Base-by-base conservation (phyloP, 2,888 invertebrate genomes). In the Lithosia quadra region DNA sequence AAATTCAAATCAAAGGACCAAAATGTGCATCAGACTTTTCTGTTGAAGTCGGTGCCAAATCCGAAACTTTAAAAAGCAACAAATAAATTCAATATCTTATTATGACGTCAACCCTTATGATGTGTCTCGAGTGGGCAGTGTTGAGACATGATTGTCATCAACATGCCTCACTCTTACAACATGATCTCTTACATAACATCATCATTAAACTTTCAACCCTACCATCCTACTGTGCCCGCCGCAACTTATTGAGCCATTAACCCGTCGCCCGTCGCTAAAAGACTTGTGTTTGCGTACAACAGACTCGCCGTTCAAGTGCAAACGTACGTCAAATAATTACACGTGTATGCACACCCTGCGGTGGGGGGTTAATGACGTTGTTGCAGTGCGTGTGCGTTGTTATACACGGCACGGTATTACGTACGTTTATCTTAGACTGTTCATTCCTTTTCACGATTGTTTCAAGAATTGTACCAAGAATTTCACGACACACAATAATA, bases 301-400 rank as follows among this genome's bases (percentile, higher is more conserved):
- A 56, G 64, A 62, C 55, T 57, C 72, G 55, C 65, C 59, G 56
- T 59, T 73, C 61, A 61, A 75, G 70, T 75, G 72, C 49, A 33
- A 28, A 57, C 68, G 63, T 55, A 53, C 80, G 64, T 70, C 65
- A 75, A 69, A 82, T 82, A 79, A 80, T 80, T 80, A 82, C 74
- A 77, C 76, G 58, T 79, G 73, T 74, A 68, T 63, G 74, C 70
- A 57, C 62, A 57, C 69, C 69, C 65, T 55, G 13, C 69, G 39
- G 15, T 15, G 8, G 28, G 39, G 63, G 53, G 36, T 58, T 63
- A 49, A 63, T 65, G 65, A 65, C 49, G 60, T 56, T 53, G 57
- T 63, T 55, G 28, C 0, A 7, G 66, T 59, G 33, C n/a, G 43
- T 7, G 10, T 59, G 21, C 70, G 11, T 67, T 70, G 60, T 39